Evolutionary conservation across 2,113 vertebrate species (phyloP).

Genomic region (Bostrychus sinensis): DNA sequence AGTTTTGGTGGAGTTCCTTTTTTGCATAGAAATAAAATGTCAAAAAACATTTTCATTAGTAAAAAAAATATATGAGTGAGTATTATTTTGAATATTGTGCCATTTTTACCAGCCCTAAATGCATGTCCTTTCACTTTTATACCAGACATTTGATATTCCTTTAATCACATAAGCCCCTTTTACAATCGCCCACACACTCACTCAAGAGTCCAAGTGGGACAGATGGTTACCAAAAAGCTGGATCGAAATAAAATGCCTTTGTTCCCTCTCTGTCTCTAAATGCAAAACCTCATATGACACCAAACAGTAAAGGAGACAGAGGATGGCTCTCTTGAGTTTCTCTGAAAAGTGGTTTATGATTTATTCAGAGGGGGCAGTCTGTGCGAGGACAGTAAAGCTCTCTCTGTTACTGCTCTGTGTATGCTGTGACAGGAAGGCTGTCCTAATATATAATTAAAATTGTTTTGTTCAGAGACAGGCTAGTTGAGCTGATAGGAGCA

Average conservation of each 20-base stretch:
- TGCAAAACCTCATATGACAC: conserved; percentile 4
- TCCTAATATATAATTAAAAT: no score
- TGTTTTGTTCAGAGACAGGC: no score
- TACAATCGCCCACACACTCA: background rate
- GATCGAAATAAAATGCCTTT: no score
- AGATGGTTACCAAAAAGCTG: conserved; percentile 10
- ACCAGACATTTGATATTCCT: background rate
- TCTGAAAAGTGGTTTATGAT: conserved; percentile 2
- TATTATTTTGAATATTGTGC: no score
- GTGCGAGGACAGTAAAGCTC: background rate
- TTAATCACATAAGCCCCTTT: background rate
- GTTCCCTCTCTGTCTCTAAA: background rate
- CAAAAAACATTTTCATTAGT: no score
- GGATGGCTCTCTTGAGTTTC: background rate
- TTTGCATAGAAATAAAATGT: no score
- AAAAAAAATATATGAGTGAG: no score
- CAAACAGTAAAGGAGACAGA: background rate
- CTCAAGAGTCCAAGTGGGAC: background rate
- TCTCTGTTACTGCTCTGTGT: no score
- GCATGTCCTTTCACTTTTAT: background rate
- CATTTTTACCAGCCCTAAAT: background rate
- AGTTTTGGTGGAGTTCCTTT: no score
- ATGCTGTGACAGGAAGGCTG: no score
- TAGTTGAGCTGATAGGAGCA: no score
- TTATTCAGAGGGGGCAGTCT: conserved; percentile 22